Conservation (phyloP, 2,113 vertebrate genomes). For the Sander vitreus region DNA sequence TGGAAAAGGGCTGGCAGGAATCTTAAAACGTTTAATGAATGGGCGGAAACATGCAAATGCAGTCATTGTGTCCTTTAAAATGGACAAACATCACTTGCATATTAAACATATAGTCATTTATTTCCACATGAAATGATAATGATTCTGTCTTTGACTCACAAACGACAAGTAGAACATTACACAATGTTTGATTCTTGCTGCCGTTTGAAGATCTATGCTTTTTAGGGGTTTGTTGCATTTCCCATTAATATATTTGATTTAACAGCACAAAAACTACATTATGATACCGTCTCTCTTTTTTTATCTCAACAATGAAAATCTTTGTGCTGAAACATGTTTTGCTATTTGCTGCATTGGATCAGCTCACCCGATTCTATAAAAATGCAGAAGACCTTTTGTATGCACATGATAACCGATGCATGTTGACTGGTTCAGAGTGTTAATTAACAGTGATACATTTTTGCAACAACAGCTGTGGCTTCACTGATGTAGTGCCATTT, state of each 20-base stretch:
- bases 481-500: constrained; percentile 55
- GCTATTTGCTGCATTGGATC: neutral
- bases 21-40: neutral
- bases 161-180: neutral
- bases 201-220: neutral
- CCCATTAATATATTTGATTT: neutral
- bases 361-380: neutral
- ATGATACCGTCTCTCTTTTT: neutral
- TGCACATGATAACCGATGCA: neutral
- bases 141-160: neutral
- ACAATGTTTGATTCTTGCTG: neutral
- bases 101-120: neutral
- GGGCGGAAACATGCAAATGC: neutral
- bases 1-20: constrained; percentile 7
- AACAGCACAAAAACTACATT: neutral
- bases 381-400: constrained; percentile 10
- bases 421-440: constrained; percentile 10
- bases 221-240: neutral
- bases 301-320: neutral
- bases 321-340: constrained; percentile 1
- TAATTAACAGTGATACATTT: constrained; percentile 40
- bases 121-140: neutral
- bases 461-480: constrained; percentile 23
- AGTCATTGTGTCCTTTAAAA: neutral
- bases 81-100: neutral